Percentiles rank a stretch among this genome's conserved stretches.
These are phyloP conservation scores for Cacatua alba DNA, from an alignment of 2,113 vertebrate genomes.

Conservation along the genomic window DNA sequence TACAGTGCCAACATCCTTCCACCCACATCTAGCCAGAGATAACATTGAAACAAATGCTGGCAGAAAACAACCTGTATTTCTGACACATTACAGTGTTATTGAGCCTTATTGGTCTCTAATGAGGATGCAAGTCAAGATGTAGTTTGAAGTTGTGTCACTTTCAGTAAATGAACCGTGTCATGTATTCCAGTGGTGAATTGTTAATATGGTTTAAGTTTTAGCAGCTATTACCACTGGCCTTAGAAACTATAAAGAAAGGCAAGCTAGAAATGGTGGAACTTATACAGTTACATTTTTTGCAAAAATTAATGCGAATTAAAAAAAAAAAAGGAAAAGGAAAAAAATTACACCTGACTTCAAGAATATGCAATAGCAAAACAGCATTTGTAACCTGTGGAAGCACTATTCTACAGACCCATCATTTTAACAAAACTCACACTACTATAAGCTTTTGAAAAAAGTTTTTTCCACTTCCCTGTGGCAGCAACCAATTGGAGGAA, in stretches of 20 bases:
- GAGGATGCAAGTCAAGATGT: not conserved
- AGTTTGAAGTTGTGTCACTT: not conserved
- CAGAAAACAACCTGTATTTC: not conserved
- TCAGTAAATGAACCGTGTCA: not conserved
- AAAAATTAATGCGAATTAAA: not conserved
- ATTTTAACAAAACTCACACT: not conserved
- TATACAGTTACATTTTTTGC: not conserved
- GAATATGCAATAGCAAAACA: not conserved
- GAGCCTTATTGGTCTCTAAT: not conserved
- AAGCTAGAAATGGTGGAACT: not conserved
- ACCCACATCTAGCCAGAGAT: constrained; percentile 1
- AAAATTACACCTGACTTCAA: not conserved
- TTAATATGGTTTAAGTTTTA: not conserved
- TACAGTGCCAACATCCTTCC: not conserved
- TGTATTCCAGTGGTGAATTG: not conserved
- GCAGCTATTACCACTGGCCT: not conserved
- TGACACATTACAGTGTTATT: not conserved
- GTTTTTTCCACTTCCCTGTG: not conserved
- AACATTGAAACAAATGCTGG: not conserved
- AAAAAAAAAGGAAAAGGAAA: not conserved
- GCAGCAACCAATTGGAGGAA: not conserved
- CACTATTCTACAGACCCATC: not conserved
- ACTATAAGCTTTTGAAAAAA: not conserved
- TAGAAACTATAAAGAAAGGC: not conserved
- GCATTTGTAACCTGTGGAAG: not conserved